Evolutionary conservation across 1,140 invertebrate genomes (phyloP).

Genomic region (Brachionus paranguensis): DNA sequence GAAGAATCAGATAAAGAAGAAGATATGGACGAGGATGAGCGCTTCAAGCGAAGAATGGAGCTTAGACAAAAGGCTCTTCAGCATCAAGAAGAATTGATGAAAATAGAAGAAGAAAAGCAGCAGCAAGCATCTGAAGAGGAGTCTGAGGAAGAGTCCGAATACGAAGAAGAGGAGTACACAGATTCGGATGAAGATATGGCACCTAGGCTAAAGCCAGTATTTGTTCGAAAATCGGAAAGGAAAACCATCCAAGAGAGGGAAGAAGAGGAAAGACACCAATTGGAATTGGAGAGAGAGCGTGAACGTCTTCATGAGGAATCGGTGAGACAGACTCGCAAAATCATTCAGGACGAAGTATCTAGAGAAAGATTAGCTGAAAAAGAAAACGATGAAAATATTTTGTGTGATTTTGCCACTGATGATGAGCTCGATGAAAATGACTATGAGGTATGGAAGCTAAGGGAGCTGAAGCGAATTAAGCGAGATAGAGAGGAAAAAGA

Average conservation of each 20-base stretch:
- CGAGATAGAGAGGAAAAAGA: constrained; percentile 89
- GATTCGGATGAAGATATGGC: constrained; percentile 62
- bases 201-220: constrained; percentile 88
- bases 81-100: constrained; percentile 52
- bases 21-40: constrained; percentile 42
- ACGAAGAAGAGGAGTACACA: constrained; percentile 67
- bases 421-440: constrained; percentile 96
- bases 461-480: constrained; percentile 91
- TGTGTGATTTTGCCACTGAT: constrained; percentile 79
- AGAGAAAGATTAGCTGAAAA: constrained; percentile 60
- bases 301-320: constrained; percentile 74
- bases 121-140: constrained; percentile 67
- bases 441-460: constrained; percentile 93
- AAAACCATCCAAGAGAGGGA: constrained; percentile 91
- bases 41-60: constrained; percentile 40
- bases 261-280: constrained; percentile 74
- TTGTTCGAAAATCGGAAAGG: constrained; percentile 84
- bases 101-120: constrained; percentile 61
- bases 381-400: constrained; percentile 59
- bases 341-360: constrained; percentile 79
- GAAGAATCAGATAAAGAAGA: constrained; percentile 47
- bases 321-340: constrained; percentile 71
- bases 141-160: constrained; percentile 62
- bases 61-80: constrained; percentile 27
- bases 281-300: constrained; percentile 71